Base-by-base conservation (phyloP, 2,797 vertebrate species). In the Eidolon dupreanum region DNA sequence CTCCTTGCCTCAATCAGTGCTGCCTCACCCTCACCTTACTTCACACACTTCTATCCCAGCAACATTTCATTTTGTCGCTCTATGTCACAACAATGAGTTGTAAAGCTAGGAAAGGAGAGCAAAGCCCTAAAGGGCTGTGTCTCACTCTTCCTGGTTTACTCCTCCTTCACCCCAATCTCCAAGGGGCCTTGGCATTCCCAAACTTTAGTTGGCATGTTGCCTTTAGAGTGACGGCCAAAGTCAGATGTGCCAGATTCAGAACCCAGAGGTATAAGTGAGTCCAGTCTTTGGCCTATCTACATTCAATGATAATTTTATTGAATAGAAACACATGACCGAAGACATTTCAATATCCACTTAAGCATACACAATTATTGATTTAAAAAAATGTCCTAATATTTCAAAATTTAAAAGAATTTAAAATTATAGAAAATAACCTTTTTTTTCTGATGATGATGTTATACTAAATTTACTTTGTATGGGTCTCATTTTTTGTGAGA, bases 321-420 rank as follows among this genome's bases (percentile, higher is more conserved):
- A 49, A 88, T 33, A 95, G 81, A 74, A 88, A 90, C 36, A 74
- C 65, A 53, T 63, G 74, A 79, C 88, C 90, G 92, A 70, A 94
- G 84, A 61, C 24, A 84, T 79, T 78, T 43, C 77, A 83, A 77
- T 12, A 24, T 55, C 13, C 55, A 57, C 59, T 36, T 4, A 88
- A 24, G 15, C 53, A 84, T 19, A n/a, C 26, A 15, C 12, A 36
- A 38, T 78, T 83, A 43, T 55, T 93, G 86, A 65, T 46, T 86
- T 90, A 78, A 81, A 55, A 75, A 95, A 79, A 77, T 73, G 33
- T 55, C 24, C 28, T 81, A 94, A 75, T 90, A 85, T 41, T 93
- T 82, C 24, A 77, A 81, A 92, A 55, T 49, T 82, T 36, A 24
- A 81, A 73, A 71, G 38, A n/a, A 73, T 93, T 36, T 55, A 85